Base-by-base conservation (phyloP, 2,113 vertebrate species). In the Thermophis baileyi region DNA sequence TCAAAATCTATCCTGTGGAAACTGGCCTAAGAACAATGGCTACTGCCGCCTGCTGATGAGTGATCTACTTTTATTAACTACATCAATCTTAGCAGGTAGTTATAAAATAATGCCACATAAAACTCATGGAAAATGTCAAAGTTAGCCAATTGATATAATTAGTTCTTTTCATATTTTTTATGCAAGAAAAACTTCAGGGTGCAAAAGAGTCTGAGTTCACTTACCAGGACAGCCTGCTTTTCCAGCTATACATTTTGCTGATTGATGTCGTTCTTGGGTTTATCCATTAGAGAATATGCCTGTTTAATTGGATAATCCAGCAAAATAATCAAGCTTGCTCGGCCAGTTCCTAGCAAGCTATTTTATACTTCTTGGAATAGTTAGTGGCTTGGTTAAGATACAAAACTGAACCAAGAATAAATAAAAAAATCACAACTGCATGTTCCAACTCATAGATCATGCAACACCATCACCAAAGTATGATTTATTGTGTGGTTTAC, bases 61-160 rank as follows among this genome's bases (percentile, higher is more conserved):
- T 90, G 94, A 96, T 94, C 92, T 95, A 81, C 93, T 44, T 93
- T 92, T 94, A 93, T 95, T 95, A 93, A 81, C 94, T 51, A 30
- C 2, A 11, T 94, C n/a, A 91, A 60, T 91, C 60, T 94, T 94
- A 86, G 93, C 93, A 93, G 92, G 93, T 4, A 74, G 94, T 94
- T 93, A 94, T 94, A 90, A 92, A 95, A 91, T 51, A 87, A 81
- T 87, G 46, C 81, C 91, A 63, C 92, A 89, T 91, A 93, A 94
- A 87, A 88, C 90, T 95, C 60, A 91, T 88, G 89, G 87, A 90
- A 94, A 54, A 94, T 74, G 51, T 46, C 7, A 30, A 53, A 49
- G 60, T 54, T 12, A 92, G 85, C 18, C 27, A 91, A 91, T 91
- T 47, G 46, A 57, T 47, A 87, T 57, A 44, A 30, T 85, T 18